Evolutionary conservation across 2,888 invertebrate species (phyloP).

Genomic region (Campoplex capitator): DNA sequence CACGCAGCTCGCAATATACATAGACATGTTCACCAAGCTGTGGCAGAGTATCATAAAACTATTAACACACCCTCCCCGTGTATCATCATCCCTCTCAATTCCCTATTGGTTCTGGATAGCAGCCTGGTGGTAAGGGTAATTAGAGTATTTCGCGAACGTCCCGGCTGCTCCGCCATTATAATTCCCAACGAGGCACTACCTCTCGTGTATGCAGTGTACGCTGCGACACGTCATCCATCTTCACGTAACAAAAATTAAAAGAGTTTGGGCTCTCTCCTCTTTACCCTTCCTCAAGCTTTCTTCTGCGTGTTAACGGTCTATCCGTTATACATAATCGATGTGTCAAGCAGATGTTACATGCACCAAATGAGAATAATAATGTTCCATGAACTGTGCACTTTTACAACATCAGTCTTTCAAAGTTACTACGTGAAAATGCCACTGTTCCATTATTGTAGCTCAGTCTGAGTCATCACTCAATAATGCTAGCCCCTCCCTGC

Average conservation of each 20-base stretch:
- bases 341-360: conserved; percentile 45
- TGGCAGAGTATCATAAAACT: conserved; percentile 61
- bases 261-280: conserved; percentile 9
- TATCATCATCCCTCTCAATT: conserved; percentile 47
- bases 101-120: conserved; percentile 39
- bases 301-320: neutral
- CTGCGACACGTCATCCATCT: conserved; percentile 63
- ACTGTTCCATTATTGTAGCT: conserved; percentile 17
- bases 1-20: conserved; percentile 44
- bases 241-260: conserved; percentile 53
- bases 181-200: conserved; percentile 55
- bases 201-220: conserved; percentile 45
- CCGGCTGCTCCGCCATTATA: conserved; percentile 55
- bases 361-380: conserved; percentile 38
- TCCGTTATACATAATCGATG: conserved; percentile 40
- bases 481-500: neutral
- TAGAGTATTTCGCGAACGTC: conserved; percentile 56
- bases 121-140: conserved; percentile 58
- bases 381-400: neutral
- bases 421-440: neutral
- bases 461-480: neutral
- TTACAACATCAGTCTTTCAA: neutral
- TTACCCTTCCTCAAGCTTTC: neutral
- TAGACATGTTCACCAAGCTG: conserved; percentile 14
- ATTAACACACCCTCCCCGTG: conserved; percentile 59